Evolutionary conservation across 1,140 invertebrate species (phyloP).

Genomic region (Sminthurinus signatus): DNA sequence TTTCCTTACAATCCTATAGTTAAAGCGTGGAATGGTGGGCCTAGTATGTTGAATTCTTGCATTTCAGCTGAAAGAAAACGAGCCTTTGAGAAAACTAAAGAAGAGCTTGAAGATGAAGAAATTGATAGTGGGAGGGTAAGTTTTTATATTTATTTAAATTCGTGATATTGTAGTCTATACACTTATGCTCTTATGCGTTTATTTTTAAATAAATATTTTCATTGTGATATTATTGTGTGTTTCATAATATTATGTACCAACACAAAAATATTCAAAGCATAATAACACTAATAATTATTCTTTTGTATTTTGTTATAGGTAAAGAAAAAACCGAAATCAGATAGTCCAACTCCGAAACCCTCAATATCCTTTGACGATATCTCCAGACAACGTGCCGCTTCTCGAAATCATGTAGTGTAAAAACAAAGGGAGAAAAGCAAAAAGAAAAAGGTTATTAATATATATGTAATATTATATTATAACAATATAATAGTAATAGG

Average conservation of each 20-base stretch:
- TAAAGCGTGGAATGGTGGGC: too few relatives aligned
- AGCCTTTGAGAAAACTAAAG: conserved; percentile 5
- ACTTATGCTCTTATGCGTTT: neutral
- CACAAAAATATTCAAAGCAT: neutral
- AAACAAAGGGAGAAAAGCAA: neutral
- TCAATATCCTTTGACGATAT: neutral
- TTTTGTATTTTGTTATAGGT: neutral
- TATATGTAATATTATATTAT: neutral
- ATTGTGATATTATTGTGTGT: neutral
- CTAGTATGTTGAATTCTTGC: too few relatives aligned
- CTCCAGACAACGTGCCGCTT: neutral
- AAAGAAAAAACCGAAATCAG: neutral
- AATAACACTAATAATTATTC: neutral
- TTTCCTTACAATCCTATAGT: too few relatives aligned
- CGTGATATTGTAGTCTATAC: neutral
- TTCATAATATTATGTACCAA: neutral
- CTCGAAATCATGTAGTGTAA: neutral
- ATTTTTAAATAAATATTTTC: neutral
- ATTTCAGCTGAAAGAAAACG: conserved; percentile 24
- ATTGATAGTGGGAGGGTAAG: conserved; percentile 17
- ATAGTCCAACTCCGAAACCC: neutral
- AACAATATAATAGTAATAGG: neutral
- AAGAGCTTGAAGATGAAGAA: conserved; percentile 22
- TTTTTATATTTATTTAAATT: neutral
- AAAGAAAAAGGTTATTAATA: neutral